Conservation (phyloP, 2,797 vertebrate genomes). For the Phylloscopus collybita region DNA sequence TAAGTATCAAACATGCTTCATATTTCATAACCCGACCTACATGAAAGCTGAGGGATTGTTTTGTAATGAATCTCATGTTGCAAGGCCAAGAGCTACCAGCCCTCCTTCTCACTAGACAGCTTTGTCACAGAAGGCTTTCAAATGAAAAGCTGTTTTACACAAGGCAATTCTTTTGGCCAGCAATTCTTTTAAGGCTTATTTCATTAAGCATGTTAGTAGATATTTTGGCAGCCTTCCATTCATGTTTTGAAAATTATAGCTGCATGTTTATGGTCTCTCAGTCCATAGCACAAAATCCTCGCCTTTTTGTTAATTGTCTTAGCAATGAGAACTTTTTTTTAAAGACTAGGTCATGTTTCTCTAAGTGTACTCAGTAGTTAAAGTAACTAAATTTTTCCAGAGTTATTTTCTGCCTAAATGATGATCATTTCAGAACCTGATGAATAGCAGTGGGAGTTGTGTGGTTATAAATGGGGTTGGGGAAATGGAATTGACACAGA, state of each 20-base stretch:
- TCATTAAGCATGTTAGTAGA: neutral
- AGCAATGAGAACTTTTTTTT: neutral
- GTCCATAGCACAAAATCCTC: neutral
- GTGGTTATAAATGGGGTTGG: neutral
- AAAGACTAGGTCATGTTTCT: neutral
- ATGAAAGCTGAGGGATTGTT: neutral
- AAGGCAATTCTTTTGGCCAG: neutral
- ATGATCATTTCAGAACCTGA: neutral
- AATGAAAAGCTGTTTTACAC: neutral
- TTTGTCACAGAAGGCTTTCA: neutral
- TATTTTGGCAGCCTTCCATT: neutral
- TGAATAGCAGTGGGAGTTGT: neutral
- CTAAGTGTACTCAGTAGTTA: neutral
- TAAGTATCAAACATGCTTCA: neutral
- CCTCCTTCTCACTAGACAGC: neutral
- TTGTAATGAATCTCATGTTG: neutral
- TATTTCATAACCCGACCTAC: neutral
- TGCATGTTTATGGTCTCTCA: neutral
- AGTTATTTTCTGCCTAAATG: neutral
- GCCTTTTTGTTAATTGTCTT: neutral
- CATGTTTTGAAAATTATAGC: neutral
- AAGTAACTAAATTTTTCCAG: neutral
- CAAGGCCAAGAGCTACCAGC: neutral
- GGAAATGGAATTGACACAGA: neutral
- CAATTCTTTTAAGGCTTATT: neutral